These are phyloP conservation scores for Diplosoma virens DNA, from an alignment of 23 tunicate species.

Conservation along the genomic window DNA sequence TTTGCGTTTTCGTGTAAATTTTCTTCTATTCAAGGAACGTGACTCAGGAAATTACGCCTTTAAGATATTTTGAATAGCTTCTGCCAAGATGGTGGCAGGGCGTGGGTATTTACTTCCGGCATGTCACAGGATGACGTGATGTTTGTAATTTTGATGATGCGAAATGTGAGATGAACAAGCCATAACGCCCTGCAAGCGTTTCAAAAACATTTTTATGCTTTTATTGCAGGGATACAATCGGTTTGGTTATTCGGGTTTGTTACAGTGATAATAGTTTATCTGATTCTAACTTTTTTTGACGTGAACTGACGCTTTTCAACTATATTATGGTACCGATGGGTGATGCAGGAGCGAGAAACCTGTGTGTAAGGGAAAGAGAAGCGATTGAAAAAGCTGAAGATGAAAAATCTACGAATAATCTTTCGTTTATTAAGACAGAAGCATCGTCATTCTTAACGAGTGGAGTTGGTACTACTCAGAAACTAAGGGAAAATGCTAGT, in stretches of 20 bases:
- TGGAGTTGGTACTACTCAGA: neutral
- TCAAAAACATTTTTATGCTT: neutral
- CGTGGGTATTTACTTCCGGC: conserved; percentile 25
- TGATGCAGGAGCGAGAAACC: too few species aligned
- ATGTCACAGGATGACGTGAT: conserved; percentile 13
- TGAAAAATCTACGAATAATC: neutral
- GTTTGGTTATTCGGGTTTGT: neutral
- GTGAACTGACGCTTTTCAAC: too few species aligned
- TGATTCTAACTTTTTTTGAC: too few species aligned
- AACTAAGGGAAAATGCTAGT: neutral
- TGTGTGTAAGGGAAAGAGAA: neutral
- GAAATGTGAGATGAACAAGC: too few species aligned
- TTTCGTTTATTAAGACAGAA: neutral
- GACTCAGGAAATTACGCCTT: too few species aligned
- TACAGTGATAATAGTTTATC: too few species aligned
- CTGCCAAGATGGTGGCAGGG: conserved; percentile 5
- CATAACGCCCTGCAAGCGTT: too few species aligned
- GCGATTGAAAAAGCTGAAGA: neutral
- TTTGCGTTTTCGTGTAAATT: too few species aligned
- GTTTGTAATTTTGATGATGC: neutral
- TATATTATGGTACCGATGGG: neutral
- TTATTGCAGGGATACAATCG: neutral
- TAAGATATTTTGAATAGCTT: conserved; percentile 10
- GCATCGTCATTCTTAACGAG: neutral
- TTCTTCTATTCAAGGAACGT: too few species aligned